phyloP scores from a whole-genome alignment of 1,140 invertebrate genomes.

The Limonius californicus region DNA sequence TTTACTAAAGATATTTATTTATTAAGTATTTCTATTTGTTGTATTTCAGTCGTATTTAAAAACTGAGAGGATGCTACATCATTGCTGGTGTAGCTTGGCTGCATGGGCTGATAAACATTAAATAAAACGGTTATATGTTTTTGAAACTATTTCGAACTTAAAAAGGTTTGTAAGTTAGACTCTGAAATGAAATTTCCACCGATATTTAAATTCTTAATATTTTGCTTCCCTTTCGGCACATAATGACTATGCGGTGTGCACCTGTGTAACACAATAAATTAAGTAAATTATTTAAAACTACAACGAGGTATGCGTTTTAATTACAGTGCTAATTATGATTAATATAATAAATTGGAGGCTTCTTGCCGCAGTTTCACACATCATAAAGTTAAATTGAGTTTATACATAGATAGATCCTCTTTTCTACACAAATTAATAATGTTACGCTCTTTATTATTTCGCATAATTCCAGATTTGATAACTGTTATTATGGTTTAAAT shows the following conservation, averaged over 20 bases:
- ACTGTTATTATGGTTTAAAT: background rate
- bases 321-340: background rate
- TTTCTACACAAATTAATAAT: background rate
- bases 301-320: background rate
- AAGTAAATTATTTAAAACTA: slow-evolving; percentile 1
- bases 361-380: background rate
- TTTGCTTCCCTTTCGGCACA: too few species aligned
- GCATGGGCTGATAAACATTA: too few species aligned
- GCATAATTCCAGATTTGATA: background rate
- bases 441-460: background rate
- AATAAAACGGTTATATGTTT: too few species aligned
- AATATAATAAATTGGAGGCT: background rate
- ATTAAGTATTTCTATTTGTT: too few species aligned
- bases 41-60: too few species aligned
- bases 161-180: too few species aligned
- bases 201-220: too few species aligned
- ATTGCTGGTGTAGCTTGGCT: too few species aligned
- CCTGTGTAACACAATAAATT: background rate
- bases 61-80: too few species aligned
- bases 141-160: too few species aligned
- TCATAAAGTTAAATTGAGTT: background rate
- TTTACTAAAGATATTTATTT: too few species aligned
- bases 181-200: too few species aligned
- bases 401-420: background rate
- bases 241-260: background rate